Evolutionary conservation across 2,113 vertebrate genomes (phyloP).

Genomic region (Phocoena phocoena): DNA sequence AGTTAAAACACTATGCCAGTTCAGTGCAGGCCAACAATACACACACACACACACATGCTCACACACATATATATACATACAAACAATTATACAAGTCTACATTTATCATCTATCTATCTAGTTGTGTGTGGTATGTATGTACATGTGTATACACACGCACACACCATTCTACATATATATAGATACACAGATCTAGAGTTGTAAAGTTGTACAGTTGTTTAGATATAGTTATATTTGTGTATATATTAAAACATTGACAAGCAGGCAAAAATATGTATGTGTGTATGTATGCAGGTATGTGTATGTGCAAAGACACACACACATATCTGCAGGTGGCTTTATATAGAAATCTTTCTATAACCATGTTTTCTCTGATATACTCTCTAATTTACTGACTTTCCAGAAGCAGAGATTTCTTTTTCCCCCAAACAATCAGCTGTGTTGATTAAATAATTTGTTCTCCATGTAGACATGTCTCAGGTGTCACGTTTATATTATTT

Average conservation of each 20-base stretch:
- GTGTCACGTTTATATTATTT: neutral
- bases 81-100: slow-evolving; percentile 17
- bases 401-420: neutral
- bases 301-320: neutral
- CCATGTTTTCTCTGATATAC: neutral
- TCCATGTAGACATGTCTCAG: neutral
- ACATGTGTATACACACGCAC: neutral
- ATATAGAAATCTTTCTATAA: neutral
- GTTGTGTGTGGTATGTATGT: neutral
- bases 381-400: slow-evolving; percentile 1
- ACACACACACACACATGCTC: neutral
- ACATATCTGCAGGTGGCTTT: neutral
- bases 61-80: neutral
- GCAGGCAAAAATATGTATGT: neutral
- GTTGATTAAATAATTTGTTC: neutral
- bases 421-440: neutral
- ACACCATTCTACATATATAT: neutral
- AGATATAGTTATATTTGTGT: neutral
- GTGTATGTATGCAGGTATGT: neutral
- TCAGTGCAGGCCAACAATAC: neutral
- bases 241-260: neutral
- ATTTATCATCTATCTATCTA: neutral
- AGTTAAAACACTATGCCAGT: neutral
- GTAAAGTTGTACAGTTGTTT: slow-evolving; percentile 5
- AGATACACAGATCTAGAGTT: neutral